Percentiles rank a stretch among this genome's conserved stretches.
Conservation (phyloP, 2,888 invertebrate species). For the Hemaris fuciformis region DNA sequence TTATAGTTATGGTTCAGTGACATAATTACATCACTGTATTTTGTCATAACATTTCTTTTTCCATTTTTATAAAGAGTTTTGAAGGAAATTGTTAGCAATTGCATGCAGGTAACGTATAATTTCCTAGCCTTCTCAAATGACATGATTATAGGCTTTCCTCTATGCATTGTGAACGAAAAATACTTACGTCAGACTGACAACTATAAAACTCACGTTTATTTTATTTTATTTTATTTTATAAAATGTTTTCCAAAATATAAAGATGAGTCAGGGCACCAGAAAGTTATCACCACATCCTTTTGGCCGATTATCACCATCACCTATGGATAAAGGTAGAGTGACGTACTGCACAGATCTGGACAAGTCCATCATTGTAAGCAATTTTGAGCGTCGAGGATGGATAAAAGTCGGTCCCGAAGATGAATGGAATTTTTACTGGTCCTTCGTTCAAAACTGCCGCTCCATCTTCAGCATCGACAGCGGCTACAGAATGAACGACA, state of each 20-base stretch:
- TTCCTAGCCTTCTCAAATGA: neutral
- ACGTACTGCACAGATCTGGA: conserved; percentile 91
- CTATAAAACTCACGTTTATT: neutral
- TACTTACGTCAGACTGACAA: neutral
- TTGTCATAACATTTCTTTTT: neutral
- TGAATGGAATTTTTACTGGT: conserved; percentile 98
- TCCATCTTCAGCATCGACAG: conserved; percentile 95
- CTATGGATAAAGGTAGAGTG: conserved; percentile 47
- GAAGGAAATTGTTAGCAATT: neutral
- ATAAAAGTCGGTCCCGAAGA: conserved; percentile 91
- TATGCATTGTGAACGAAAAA: neutral
- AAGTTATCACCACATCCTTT: neutral
- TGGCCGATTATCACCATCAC: conserved; percentile 22
- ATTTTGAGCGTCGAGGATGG: conserved; percentile 97
- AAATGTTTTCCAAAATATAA: neutral
- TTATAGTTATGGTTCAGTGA: too few species aligned
- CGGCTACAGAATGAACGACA: conserved; percentile 95
- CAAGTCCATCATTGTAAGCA: conserved; percentile 94
- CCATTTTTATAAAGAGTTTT: neutral
- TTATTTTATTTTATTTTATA: neutral
- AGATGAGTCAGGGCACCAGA: neutral
- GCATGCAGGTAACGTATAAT: neutral
- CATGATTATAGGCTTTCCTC: neutral
- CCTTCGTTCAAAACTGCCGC: conserved; percentile 94
- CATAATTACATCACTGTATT: too few species aligned